Evolutionary conservation across 1,140 invertebrate genomes (phyloP).

Genomic region (Leguminivora glycinivorella): DNA sequence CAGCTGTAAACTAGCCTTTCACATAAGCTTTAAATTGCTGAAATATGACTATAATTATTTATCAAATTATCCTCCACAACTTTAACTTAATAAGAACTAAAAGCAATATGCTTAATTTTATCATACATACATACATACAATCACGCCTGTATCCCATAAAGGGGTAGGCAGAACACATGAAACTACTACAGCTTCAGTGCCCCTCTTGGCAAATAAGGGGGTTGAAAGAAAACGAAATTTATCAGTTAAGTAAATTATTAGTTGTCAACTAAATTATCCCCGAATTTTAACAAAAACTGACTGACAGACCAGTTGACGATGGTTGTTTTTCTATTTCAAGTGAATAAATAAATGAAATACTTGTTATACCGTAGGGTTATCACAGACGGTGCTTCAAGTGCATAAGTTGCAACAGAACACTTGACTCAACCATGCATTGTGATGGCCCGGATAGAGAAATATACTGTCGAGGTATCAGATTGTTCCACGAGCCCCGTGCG

Average conservation of each 20-base stretch:
- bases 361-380: slow-evolving; percentile 85
- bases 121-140: no score
- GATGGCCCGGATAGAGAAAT: slow-evolving; percentile 95
- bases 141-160: no score
- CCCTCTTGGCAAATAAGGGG: no score
- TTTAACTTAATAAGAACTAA: neutral
- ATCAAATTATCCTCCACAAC: neutral
- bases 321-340: neutral
- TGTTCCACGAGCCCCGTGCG: slow-evolving; percentile 39
- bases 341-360: slow-evolving; percentile 12
- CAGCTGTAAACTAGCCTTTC: slow-evolving; percentile 19
- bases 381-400: slow-evolving; percentile 95
- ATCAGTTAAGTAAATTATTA: no score
- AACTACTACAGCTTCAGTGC: no score
- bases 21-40: neutral
- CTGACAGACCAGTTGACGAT: neutral
- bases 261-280: no score
- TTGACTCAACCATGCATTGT: slow-evolving; percentile 96
- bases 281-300: neutral
- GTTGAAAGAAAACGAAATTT: no score
- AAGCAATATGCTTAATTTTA: no score
- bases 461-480: slow-evolving; percentile 92
- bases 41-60: neutral
- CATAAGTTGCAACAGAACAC: slow-evolving; percentile 91
- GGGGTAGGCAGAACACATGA: no score